Conservation (phyloP, 2,113 vertebrate genomes). For the Calypte anna region DNA sequence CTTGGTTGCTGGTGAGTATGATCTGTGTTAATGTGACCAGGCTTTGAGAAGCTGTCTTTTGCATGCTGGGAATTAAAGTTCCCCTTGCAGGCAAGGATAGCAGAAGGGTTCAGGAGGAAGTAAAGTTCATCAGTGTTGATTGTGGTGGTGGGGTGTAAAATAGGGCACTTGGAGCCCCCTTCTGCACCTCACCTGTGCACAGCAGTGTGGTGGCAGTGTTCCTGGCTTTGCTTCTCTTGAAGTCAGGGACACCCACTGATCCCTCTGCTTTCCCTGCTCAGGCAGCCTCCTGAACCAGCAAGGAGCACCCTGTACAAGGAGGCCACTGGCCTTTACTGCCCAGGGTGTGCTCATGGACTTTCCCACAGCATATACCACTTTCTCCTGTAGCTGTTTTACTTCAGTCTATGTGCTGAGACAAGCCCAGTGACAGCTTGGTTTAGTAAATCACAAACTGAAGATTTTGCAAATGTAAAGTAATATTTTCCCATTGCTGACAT, state of each 20-base stretch:
- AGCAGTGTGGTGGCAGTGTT: background rate
- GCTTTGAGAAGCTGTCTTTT: background rate
- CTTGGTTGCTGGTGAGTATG: background rate
- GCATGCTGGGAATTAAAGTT: background rate
- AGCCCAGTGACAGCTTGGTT: background rate
- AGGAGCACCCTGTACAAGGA: slow-evolving; percentile 28
- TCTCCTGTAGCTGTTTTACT: background rate
- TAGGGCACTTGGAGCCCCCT: background rate
- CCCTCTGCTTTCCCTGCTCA: background rate
- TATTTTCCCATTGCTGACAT: background rate
- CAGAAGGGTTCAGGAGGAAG: background rate
- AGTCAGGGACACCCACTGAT: background rate
- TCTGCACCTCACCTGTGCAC: background rate
- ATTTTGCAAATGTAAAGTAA: slow-evolving; percentile 19
- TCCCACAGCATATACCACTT: background rate
- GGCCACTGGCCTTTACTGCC: slow-evolving; percentile 3
- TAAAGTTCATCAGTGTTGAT: background rate
- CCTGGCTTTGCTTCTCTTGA: background rate
- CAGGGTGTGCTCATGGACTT: background rate
- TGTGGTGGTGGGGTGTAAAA: background rate
- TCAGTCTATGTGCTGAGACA: background rate
- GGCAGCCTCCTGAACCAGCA: background rate
- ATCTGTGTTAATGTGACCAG: background rate
- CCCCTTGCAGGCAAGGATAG: rapidly evolving
- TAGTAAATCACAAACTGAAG: background rate